These are phyloP conservation scores for Varanus salvator DNA, from an alignment of 2,113 vertebrate genomes.

Conservation along the genomic window DNA sequence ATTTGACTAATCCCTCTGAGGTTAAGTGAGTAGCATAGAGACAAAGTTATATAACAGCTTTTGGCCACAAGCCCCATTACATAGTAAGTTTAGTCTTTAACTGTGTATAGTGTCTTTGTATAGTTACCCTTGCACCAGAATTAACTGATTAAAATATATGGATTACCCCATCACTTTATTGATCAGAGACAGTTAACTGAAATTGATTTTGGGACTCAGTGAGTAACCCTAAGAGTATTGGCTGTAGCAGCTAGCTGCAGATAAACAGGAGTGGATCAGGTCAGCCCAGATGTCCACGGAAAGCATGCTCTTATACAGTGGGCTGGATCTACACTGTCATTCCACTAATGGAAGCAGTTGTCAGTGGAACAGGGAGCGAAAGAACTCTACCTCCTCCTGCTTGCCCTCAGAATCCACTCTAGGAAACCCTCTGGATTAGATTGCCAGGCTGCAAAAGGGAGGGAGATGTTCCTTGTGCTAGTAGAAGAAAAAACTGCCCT, in stretches of 20 bases:
- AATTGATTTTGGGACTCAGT: not conserved
- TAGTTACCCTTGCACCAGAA: not conserved
- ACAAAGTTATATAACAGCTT: not conserved
- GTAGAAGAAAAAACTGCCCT: not conserved
- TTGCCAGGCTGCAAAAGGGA: too few relatives aligned
- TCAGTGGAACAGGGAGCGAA: not conserved
- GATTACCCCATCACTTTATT: not conserved
- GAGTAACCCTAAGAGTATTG: not conserved
- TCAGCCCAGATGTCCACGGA: not conserved
- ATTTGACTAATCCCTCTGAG: not conserved
- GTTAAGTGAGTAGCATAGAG: not conserved
- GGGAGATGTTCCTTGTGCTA: too few relatives aligned
- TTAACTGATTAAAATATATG: not conserved
- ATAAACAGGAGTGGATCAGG: not conserved
- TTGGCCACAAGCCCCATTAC: not conserved
- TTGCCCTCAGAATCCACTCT: too few relatives aligned
- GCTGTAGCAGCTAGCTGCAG: not conserved
- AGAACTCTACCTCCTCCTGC: too few relatives aligned
- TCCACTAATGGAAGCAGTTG: too few relatives aligned
- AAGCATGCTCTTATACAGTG: not conserved
- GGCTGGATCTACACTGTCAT: too few relatives aligned
- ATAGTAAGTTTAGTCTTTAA: not conserved
- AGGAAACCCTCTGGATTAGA: too few relatives aligned
- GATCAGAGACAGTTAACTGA: not conserved
- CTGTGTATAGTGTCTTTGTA: not conserved